A percentile compares a stretch with the other conserved stretches of the same genome.
Evolutionary conservation across 1,140 invertebrate species (phyloP).

Genomic region (Zaprionus africanus): DNA sequence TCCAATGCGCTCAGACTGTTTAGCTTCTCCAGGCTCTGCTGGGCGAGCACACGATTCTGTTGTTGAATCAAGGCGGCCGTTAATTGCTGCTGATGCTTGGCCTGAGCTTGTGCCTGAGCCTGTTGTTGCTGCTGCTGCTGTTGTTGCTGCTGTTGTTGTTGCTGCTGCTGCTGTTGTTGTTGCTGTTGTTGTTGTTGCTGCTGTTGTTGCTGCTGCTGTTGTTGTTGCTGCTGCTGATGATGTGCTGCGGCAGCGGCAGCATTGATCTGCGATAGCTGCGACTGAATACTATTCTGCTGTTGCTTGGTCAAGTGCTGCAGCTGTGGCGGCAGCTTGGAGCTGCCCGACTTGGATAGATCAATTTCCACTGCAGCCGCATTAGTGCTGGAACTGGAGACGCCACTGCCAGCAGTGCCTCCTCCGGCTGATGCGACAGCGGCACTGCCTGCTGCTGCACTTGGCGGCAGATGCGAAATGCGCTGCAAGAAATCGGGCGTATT

Average conservation of each 20-base stretch:
- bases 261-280: conserved; percentile 75
- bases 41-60: conserved; percentile 86
- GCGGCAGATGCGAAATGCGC: conserved; percentile 84
- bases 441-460: conserved; percentile 54
- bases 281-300: conserved; percentile 81
- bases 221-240: conserved; percentile 72
- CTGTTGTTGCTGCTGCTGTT: conserved; percentile 75
- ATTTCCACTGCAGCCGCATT: conserved; percentile 65
- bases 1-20: conserved; percentile 85
- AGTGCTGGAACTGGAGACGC: conserved; percentile 40
- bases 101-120: conserved; percentile 53
- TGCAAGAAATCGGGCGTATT: conserved; percentile 84
- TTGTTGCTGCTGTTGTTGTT: conserved; percentile 74
- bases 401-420: conserved; percentile 28
- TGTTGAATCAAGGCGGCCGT: conserved; percentile 86
- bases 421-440: conserved; percentile 39
- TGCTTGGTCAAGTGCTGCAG: conserved; percentile 78
- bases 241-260: conserved; percentile 71
- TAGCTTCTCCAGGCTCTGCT: conserved; percentile 86
- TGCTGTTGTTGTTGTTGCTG: conserved; percentile 66
- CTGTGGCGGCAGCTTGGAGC: conserved; percentile 66
- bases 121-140: conserved; percentile 80
- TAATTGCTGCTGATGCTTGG: conserved; percentile 84
- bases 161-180: conserved; percentile 75
- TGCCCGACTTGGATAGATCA: conserved; percentile 72